Evolutionary conservation across 2,888 invertebrate species (phyloP).

Genomic region (Geotrupes spiniger): DNA sequence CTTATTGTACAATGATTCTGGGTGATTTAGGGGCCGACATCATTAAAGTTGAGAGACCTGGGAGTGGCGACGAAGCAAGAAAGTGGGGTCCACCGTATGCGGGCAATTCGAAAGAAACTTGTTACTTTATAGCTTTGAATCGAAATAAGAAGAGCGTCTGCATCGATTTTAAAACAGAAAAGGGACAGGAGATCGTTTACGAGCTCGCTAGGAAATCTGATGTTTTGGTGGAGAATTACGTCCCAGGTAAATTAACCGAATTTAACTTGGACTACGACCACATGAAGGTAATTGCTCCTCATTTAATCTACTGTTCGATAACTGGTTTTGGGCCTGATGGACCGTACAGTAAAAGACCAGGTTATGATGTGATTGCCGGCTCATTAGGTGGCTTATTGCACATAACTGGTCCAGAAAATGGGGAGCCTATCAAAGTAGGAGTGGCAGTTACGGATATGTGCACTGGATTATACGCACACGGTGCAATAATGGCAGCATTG

Average conservation of each 20-base stretch:
- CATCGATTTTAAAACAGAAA: conserved; percentile 72
- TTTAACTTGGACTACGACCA: conserved; percentile 78
- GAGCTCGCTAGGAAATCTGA: conserved; percentile 77
- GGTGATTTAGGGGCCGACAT: conserved; percentile 92
- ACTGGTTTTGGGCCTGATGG: conserved; percentile 89
- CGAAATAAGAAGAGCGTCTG: conserved; percentile 93
- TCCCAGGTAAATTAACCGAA: conserved; percentile 82
- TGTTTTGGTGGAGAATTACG: conserved; percentile 89
- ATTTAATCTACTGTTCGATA: conserved; percentile 88
- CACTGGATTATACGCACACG: conserved; percentile 92
- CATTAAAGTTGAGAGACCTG: conserved; percentile 86
- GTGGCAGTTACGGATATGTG: conserved; percentile 91
- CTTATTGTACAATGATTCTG: conserved; percentile 90
- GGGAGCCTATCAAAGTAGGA: conserved; percentile 87
- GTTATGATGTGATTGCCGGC: conserved; percentile 94
- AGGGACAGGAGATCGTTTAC: conserved; percentile 64
- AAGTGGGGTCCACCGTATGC: conserved; percentile 92
- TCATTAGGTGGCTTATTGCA: conserved; percentile 88
- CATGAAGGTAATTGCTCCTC: conserved; percentile 67
- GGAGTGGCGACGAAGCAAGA: conserved; percentile 81
- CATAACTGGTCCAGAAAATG: conserved; percentile 81
- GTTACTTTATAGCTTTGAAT: conserved; percentile 86
- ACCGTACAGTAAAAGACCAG: conserved; percentile 83
- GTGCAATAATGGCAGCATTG: conserved; percentile 90
- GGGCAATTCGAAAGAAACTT: conserved; percentile 57